phyloP scores from a whole-genome alignment of 2,888 invertebrate genomes.

The Hanleya hanleyi region DNA sequence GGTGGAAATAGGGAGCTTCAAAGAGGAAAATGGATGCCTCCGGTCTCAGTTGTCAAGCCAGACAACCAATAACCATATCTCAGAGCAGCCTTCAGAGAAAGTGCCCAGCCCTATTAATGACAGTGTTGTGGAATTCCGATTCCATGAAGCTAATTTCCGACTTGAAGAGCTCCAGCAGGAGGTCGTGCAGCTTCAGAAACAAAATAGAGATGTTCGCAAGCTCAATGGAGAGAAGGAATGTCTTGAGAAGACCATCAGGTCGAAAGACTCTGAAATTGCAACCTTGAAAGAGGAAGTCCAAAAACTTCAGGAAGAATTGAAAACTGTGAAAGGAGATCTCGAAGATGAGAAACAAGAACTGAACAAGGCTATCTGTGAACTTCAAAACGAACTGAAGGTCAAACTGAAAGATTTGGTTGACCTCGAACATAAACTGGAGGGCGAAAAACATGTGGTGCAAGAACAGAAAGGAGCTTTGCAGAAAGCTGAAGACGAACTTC shows the following conservation, averaged over 20 bases:
- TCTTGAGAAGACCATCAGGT: slow-evolving; percentile 75
- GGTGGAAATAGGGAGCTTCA: slow-evolving; percentile 12
- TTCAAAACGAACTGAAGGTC: slow-evolving; percentile 15
- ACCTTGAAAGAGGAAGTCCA: slow-evolving; percentile 9
- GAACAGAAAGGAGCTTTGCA: neutral
- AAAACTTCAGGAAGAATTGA: slow-evolving; percentile 75
- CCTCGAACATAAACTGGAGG: slow-evolving; percentile 79
- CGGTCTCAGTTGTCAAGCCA: slow-evolving; percentile 27
- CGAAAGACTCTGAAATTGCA: slow-evolving; percentile 24
- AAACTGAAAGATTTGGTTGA: slow-evolving; percentile 28
- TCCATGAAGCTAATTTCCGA: slow-evolving; percentile 11
- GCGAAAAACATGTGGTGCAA: slow-evolving; percentile 72
- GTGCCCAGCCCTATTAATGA: slow-evolving; percentile 21
- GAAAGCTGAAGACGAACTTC: neutral
- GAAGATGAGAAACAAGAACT: slow-evolving; percentile 57
- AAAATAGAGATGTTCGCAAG: slow-evolving; percentile 11
- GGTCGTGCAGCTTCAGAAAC: neutral
- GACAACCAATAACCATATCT: slow-evolving; percentile 44
- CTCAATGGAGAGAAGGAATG: slow-evolving; percentile 76
- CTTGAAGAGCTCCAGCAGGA: slow-evolving; percentile 7
- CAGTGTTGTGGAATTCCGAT: slow-evolving; percentile 2
- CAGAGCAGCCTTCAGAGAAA: slow-evolving; percentile 31
- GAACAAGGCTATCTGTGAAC: neutral
- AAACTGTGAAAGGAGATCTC: slow-evolving; percentile 81
- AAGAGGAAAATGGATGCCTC: slow-evolving; percentile 7